phyloP scores from a whole-genome alignment of 2,888 invertebrate species.

The Tiliacea citrago region DNA sequence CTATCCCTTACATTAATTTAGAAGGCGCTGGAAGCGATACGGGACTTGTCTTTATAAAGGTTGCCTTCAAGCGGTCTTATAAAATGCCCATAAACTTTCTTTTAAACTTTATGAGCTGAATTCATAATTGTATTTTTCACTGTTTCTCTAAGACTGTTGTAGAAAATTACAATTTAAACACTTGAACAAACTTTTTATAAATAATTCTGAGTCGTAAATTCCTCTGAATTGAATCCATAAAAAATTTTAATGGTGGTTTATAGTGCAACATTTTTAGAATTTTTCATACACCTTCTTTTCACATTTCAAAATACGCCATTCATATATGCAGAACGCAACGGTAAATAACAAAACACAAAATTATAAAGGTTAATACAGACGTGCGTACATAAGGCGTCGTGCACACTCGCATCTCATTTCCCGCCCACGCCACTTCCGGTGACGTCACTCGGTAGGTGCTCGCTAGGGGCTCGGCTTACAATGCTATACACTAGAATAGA shows the following conservation, averaged over 20 bases:
- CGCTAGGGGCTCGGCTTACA: conserved; percentile 67
- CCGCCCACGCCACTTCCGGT: conserved; percentile 77
- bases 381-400: conserved; percentile 69
- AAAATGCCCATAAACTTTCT: conserved; percentile 40
- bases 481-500: conserved; percentile 58
- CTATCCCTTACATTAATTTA: conserved; percentile 15
- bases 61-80: conserved; percentile 36
- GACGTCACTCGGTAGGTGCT: conserved; percentile 74
- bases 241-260: neutral
- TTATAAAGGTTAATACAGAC: conserved; percentile 62
- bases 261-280: neutral
- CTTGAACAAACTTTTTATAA: neutral
- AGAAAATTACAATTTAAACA: conserved; percentile 30
- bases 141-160: conserved; percentile 20
- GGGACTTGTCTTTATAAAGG: conserved; percentile 35
- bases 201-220: neutral
- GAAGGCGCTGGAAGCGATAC: conserved; percentile 34
- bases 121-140: conserved; percentile 28
- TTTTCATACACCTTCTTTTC: neutral
- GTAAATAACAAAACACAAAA: conserved; percentile 49
- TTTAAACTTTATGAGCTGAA: conserved; percentile 42
- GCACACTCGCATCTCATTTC: conserved; percentile 77
- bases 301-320: neutral
- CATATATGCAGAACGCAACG: conserved; percentile 5
- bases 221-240: neutral